Evolutionary conservation across 2,888 invertebrate genomes (phyloP).

Genomic region (Pyralis farinalis): DNA sequence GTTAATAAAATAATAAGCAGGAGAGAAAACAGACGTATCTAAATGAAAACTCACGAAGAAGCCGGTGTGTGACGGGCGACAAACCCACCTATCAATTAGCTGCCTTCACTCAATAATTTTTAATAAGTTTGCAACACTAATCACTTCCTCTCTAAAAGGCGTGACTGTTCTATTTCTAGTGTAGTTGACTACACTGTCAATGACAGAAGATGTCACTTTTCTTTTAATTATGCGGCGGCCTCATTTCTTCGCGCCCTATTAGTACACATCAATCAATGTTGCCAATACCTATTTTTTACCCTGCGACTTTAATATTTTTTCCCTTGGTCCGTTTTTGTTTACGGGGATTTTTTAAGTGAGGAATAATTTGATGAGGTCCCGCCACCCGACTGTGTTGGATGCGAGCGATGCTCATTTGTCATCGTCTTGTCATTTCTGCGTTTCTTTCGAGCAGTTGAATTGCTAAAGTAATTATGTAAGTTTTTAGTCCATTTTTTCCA

Average conservation of each 20-base stretch:
- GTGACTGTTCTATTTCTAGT: conserved; percentile 75
- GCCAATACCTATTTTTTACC: conserved; percentile 80
- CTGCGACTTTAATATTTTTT: conserved; percentile 65
- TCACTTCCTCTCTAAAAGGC: conserved; percentile 75
- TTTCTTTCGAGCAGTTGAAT: conserved; percentile 77
- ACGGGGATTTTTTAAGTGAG: conserved; percentile 79
- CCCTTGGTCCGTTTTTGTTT: conserved; percentile 74
- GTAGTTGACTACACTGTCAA: conserved; percentile 55
- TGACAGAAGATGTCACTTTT: conserved; percentile 80
- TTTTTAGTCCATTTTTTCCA: conserved; percentile 68
- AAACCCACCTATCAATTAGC: conserved; percentile 63
- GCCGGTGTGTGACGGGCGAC: conserved; percentile 43
- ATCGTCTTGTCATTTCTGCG: conserved; percentile 81
- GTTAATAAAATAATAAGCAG: conserved; percentile 14
- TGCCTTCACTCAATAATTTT: conserved; percentile 78
- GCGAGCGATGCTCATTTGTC: conserved; percentile 76
- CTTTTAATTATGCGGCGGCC: conserved; percentile 75
- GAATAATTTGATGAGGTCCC: conserved; percentile 80
- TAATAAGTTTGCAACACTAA: conserved; percentile 76
- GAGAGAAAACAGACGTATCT: conserved; percentile 28
- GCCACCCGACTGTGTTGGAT: conserved; percentile 77
- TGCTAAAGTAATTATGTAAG: conserved; percentile 75
- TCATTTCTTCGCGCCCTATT: conserved; percentile 80
- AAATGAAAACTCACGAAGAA: conserved; percentile 26
- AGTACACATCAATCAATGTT: conserved; percentile 81